Base-by-base conservation (phyloP, 2,797 vertebrate species). In the Melanotaenia pygmaea region DNA sequence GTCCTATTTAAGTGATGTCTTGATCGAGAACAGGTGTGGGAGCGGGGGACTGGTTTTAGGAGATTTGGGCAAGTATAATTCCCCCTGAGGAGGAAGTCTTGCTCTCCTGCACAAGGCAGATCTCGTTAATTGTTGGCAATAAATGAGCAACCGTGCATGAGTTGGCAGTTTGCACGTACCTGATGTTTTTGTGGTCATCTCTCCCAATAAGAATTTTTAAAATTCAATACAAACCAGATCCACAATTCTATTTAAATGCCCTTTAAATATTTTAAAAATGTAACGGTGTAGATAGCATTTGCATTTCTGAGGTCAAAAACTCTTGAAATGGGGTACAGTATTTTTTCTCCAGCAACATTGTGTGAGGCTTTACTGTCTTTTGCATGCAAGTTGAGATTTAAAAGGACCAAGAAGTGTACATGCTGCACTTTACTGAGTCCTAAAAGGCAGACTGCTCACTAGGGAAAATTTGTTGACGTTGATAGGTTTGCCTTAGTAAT, bases 331-430 rank as follows among this genome's bases (percentile, higher is more conserved):
- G 14, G 38, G 38, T 12, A 13, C 38, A 43, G 40, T 14, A 34
- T 13, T 43, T 40, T n/a, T 67, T n/a, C 54, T 71, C 30, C 59
- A 56, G 66, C 28, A 30, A 6, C 3, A 4, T 10, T 63, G 50
- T 8, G 3, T 65, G 28, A 35, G 2, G 62, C 54, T 67, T 73
- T 57, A 66, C 66, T 43, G 1, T 2, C 11, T 72, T 50, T 45
- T 67, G 65, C 59, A 70, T 28, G 14, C 1, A 43, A 30, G 61
- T 69, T 70, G 75, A 82, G 81, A 83, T 83, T 54, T 67, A 28
- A 85, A 78, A 64, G 64, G 24, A 75, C 74, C 81, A 76, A 64
- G 85, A 88, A 88, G 83, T 77, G 78, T 79, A 87, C 75, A 69
- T 8, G 40, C 77, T 64, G 35, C 51, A 58, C 82, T 88, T 82